phyloP scores from a whole-genome alignment of 2,797 vertebrate genomes.

The Eidolon dupreanum region DNA sequence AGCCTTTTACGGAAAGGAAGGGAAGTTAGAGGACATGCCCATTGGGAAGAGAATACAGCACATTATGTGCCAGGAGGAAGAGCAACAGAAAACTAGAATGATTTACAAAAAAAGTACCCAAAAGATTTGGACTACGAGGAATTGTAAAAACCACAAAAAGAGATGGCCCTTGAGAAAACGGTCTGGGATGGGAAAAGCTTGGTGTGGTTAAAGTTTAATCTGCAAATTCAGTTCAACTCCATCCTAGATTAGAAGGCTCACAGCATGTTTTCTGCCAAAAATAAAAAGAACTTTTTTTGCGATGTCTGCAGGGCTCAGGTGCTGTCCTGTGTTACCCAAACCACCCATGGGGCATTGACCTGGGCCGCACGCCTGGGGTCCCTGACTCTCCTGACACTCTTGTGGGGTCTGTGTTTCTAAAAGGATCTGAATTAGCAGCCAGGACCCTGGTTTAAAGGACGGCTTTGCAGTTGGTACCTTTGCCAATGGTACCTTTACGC shows the following conservation, averaged over 20 bases:
- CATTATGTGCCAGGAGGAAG: neutral
- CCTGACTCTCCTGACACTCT: neutral
- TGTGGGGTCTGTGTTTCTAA: neutral
- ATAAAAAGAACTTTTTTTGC: neutral
- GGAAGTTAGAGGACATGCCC: conserved; percentile 33
- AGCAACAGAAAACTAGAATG: neutral
- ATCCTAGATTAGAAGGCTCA: neutral
- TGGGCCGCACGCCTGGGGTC: neutral
- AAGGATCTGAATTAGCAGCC: neutral
- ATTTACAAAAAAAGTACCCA: neutral
- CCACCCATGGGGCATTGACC: neutral
- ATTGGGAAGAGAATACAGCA: neutral
- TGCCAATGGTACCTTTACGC: neutral
- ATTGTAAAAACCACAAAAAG: neutral
- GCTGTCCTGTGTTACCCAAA: neutral
- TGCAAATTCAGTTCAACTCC: neutral
- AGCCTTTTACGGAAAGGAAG: conserved; percentile 8
- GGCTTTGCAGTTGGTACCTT: neutral
- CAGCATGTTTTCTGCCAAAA: neutral
- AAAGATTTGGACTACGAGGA: neutral
- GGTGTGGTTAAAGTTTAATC: neutral
- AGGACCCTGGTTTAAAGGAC: neutral
- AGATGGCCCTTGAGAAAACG: neutral
- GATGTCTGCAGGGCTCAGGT: neutral
- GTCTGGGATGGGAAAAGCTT: neutral